phyloP scores from a whole-genome alignment of 2,113 vertebrate species.

The Colinus virginianus region DNA sequence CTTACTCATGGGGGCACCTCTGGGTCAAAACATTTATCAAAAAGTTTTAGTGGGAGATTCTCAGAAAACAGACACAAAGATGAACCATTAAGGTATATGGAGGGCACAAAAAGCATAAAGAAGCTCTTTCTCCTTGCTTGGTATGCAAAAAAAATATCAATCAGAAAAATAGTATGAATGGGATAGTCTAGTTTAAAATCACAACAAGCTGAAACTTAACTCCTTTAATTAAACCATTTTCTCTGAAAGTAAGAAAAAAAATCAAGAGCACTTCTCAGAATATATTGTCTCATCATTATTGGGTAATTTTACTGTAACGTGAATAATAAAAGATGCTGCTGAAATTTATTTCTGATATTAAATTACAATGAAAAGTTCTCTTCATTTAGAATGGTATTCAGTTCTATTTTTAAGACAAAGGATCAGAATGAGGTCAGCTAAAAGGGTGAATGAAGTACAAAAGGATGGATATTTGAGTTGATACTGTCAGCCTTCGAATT shows the following conservation, averaged over 20 bases:
- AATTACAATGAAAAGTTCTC: neutral
- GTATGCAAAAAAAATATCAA: neutral
- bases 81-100: neutral
- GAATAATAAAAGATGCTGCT: neutral
- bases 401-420: slow-evolving; percentile 6
- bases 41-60: neutral
- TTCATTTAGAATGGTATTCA: neutral
- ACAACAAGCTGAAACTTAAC: neutral
- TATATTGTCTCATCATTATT: neutral
- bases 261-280: neutral
- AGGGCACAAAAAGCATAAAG: neutral
- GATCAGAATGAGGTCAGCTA: slow-evolving; percentile 7
- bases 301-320: neutral
- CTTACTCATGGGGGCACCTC: neutral
- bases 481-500: slow-evolving; percentile 48
- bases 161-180: neutral
- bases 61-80: neutral
- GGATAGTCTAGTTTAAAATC: neutral
- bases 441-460: neutral
- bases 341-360: neutral
- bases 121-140: neutral
- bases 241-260: neutral
- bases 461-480: neutral
- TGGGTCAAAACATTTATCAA: neutral
- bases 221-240: neutral